phyloP scores from a whole-genome alignment of 92 coral and sea anemone species.

The Porites evermanni region DNA sequence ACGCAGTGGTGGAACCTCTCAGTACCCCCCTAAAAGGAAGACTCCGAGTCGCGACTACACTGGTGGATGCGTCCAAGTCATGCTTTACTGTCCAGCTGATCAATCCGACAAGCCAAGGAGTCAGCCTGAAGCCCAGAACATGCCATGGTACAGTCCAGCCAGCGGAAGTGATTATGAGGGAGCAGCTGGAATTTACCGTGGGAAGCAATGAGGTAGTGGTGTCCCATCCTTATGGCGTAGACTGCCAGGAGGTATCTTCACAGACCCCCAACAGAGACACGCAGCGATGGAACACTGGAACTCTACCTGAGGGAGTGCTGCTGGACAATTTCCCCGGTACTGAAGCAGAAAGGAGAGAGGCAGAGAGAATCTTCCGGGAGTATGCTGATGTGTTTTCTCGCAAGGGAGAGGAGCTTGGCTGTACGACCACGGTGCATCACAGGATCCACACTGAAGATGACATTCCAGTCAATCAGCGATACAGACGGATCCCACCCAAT shows the following conservation, averaged over 20 bases:
- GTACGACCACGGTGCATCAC: slow-evolving; percentile 47
- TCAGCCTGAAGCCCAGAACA: not conserved
- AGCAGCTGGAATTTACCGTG: slow-evolving; percentile 44
- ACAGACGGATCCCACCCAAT: slow-evolving; percentile 12
- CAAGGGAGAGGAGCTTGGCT: slow-evolving; percentile 46
- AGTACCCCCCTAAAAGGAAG: not conserved
- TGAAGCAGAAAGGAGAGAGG: no score
- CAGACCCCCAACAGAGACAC: no score
- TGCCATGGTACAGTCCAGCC: slow-evolving; percentile 45
- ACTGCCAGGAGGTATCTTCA: no score
- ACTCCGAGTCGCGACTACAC: no score
- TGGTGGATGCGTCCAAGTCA: no score
- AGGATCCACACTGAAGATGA: not conserved
- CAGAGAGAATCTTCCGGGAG: no score
- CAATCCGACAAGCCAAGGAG: no score
- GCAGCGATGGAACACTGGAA: no score
- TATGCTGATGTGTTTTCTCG: slow-evolving; percentile 50
- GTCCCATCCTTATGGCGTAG: slow-evolving; percentile 25
- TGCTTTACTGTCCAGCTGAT: no score
- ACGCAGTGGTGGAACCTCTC: slow-evolving; percentile 62
- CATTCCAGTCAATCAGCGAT: slow-evolving; percentile 55
- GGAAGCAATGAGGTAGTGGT: slow-evolving; percentile 57
- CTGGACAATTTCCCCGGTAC: no score
- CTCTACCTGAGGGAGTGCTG: no score
- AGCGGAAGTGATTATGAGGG: slow-evolving; percentile 32